These are phyloP conservation scores for Stomorhina lunata DNA, from an alignment of 2,888 invertebrate genomes.

Conservation along the genomic window DNA sequence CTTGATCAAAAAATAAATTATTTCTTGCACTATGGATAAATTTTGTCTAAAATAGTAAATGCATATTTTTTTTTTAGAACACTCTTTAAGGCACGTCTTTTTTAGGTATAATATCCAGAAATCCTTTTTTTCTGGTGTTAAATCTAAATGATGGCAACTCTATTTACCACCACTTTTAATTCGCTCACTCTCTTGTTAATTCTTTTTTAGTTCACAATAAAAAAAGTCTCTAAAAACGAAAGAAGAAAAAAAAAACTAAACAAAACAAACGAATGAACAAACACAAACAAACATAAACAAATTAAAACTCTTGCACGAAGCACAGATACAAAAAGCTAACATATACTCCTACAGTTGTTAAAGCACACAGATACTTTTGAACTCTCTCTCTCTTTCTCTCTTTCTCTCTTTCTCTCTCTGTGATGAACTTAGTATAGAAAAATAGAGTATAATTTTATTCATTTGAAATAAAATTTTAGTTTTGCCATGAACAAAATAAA, in stretches of 20 bases:
- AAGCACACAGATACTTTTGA: conserved; percentile 10
- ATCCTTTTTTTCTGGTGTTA: too few species aligned
- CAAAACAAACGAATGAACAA: too few species aligned
- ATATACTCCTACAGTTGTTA: not conserved
- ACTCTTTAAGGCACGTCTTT: too few species aligned
- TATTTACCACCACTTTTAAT: conserved; percentile 22
- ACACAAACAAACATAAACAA: not conserved
- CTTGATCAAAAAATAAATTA: too few species aligned
- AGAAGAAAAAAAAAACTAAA: conserved; percentile 14
- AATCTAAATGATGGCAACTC: not conserved
- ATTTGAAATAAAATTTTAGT: not conserved
- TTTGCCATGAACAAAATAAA: too few species aligned
- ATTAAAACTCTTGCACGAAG: not conserved
- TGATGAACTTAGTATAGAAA: not conserved
- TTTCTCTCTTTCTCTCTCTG: not conserved
- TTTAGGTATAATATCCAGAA: too few species aligned
- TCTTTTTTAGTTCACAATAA: conserved; percentile 34
- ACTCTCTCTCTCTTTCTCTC: not conserved
- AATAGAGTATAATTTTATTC: too few species aligned
- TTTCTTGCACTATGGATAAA: too few species aligned
- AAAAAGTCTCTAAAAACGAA: not conserved
- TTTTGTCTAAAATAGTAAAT: too few species aligned
- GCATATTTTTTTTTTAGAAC: too few species aligned
- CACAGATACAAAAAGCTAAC: conserved; percentile 14
- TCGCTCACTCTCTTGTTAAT: not conserved